A percentile compares a stretch with the other conserved stretches of the same genome.
Conservation (phyloP, 1,140 invertebrate species). For the Phymastichus coffea region DNA sequence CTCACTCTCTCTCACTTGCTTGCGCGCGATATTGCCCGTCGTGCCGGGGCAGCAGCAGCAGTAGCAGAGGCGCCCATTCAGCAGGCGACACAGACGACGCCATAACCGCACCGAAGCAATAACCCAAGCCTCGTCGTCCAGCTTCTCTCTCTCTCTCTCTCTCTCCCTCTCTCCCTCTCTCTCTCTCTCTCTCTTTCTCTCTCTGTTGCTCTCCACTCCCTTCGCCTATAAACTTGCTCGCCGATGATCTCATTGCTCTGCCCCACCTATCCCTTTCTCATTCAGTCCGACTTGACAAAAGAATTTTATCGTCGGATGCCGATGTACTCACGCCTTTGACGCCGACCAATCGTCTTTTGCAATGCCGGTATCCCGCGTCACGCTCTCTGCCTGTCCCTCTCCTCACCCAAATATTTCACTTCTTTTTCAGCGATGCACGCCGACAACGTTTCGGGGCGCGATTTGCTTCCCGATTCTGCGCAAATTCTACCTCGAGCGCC, state of each 20-base stretch:
- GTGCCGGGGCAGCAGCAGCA: slow-evolving; percentile 2
- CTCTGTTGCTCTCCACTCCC: slow-evolving; percentile 24
- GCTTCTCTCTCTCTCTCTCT: slow-evolving; percentile 11
- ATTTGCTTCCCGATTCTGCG: no score
- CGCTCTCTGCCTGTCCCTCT: slow-evolving; percentile 20
- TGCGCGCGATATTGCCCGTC: slow-evolving; percentile 47
- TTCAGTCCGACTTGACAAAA: slow-evolving; percentile 30
- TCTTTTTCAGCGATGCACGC: neutral
- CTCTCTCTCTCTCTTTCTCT: slow-evolving; percentile 25
- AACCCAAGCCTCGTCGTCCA: slow-evolving; percentile 31
- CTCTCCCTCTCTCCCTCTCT: neutral
- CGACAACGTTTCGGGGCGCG: slow-evolving; percentile 12
- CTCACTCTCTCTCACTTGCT: no score
- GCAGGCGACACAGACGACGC: neutral
- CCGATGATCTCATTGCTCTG: slow-evolving; percentile 28
- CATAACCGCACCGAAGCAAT: slow-evolving; percentile 36
- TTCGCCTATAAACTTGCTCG: slow-evolving; percentile 14
- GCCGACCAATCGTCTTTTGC: slow-evolving; percentile 32
- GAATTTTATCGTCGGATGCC: slow-evolving; percentile 27
- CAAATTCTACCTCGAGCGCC: no score
- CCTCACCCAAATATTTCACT: neutral
- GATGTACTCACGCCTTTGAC: slow-evolving; percentile 18
- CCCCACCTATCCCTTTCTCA: slow-evolving; percentile 21
- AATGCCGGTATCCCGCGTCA: slow-evolving; percentile 14
- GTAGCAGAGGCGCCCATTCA: slow-evolving; percentile 19